phyloP scores from a whole-genome alignment of 1,140 invertebrate genomes.

The Lordiphosa stackelbergi region DNA sequence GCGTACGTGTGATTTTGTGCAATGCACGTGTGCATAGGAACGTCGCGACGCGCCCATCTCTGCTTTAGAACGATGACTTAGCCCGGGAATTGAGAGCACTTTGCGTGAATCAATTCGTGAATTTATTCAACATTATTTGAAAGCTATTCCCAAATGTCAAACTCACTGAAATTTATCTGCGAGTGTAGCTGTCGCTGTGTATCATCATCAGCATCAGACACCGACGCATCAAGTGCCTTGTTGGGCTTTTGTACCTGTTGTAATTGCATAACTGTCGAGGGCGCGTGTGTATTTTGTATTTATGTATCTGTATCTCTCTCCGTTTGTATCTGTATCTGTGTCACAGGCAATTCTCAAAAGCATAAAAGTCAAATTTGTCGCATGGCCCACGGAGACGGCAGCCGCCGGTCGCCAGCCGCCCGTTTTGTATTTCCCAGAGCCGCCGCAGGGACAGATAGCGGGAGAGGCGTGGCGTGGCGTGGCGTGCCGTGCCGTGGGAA shows the following conservation, averaged over 20 bases:
- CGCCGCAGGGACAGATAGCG: conserved; percentile 38
- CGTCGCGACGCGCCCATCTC: too few species aligned
- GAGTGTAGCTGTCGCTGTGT: conserved; percentile 10
- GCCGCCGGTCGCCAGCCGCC: conserved; percentile 14
- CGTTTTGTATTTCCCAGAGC: conserved; percentile 50
- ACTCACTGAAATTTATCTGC: too few species aligned
- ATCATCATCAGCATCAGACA: conserved; percentile 8
- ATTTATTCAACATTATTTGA: too few species aligned
- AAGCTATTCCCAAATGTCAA: too few species aligned
- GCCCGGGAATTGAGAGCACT: too few species aligned
- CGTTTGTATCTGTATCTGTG: conserved; percentile 50
- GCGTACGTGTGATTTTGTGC: too few species aligned
- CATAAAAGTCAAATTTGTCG: conserved; percentile 74
- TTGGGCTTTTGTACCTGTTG: conserved; percentile 45
- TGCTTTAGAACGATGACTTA: too few species aligned
- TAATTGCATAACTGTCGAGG: conserved; percentile 60
- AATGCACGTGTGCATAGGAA: too few species aligned
- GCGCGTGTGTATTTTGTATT: conserved; percentile 7
- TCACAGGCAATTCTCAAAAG: conserved; percentile 71
- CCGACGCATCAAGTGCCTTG: conserved; percentile 50
- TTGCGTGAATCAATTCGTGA: too few species aligned
- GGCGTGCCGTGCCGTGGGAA: background rate
- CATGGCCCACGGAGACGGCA: conserved; percentile 58
- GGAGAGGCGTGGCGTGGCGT: conserved; percentile 4
- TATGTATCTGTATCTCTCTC: conserved; percentile 18